Conservation (phyloP, 2,888 invertebrate species). For the Ichneumon xanthorius region DNA sequence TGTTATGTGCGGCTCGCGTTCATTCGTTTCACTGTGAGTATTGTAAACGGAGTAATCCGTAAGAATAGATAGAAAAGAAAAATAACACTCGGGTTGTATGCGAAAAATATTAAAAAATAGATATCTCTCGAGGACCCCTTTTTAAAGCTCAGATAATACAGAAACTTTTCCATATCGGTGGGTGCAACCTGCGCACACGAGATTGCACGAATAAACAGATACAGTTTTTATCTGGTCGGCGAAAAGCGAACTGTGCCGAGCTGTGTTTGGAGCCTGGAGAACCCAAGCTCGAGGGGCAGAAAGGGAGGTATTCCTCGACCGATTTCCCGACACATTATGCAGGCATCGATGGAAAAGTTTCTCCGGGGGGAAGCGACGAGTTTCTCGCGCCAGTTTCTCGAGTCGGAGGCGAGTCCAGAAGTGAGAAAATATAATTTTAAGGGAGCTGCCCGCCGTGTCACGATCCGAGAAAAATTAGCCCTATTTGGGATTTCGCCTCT, state of each 20-base stretch:
- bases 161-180: conserved; percentile 10
- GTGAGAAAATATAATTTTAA: conserved; percentile 64
- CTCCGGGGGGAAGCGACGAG: background rate
- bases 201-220: conserved; percentile 55
- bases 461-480: conserved; percentile 58
- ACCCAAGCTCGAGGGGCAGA: background rate
- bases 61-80: too few species aligned
- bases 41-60: too few species aligned
- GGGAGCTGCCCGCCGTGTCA: conserved; percentile 55
- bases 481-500: conserved; percentile 54
- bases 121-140: conserved; percentile 5
- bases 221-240: conserved; percentile 50
- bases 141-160: background rate
- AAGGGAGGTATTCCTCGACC: background rate
- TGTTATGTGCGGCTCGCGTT: too few species aligned
- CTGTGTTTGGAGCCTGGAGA: background rate
- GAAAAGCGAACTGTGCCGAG: conserved; percentile 6
- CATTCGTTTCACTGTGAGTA: too few species aligned
- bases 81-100: background rate
- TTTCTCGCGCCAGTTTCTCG: conserved; percentile 11
- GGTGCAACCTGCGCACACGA: conserved; percentile 37
- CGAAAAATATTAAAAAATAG: background rate
- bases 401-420: conserved; percentile 21
- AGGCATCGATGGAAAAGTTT: conserved; percentile 24
- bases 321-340: conserved; percentile 29